Evolutionary conservation across 1,140 invertebrate species (phyloP), one percentile per base, ranked within the genome.

Genomic region (Cyrtorhinus lividipennis): DNA sequence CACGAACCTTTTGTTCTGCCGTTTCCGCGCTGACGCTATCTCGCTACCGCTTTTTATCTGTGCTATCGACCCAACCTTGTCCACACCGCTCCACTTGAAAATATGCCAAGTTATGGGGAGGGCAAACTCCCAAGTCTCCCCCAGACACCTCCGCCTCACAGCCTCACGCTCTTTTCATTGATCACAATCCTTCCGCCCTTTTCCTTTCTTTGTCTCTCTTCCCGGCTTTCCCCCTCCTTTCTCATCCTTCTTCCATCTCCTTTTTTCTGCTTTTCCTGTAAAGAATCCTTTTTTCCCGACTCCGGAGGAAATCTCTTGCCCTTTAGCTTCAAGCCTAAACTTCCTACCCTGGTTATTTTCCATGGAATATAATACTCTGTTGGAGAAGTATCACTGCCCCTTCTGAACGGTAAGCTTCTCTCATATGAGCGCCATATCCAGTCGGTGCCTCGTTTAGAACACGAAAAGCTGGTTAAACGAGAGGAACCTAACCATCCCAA

Each of bases 1-100:
- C 48, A 53, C 5, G 20, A 53, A 20, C 10, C 48, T 53, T 53
- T 53, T 53, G 48, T 53, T 53, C 48, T 53, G 48, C 48, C 18
- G 48, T 53, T 53, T 53, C 48, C 48, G 48, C 48, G 48, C 48
- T 53, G 48, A 53, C 48, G 48, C 48, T 53, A 53, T 53, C 48
- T 38, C 15, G 5, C 30, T 15, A 20, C 48, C 18, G 48, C 48
- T 53, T 53, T 53, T 53, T 53, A 53, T 53, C 48, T 53, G 12
- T 22, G 48, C 48, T 53, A 53, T 53, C 48, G 48, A 53, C 48
- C 48, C 48, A 22, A 53, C 10, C 48, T 53, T 53, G 48, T 53
- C 48, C 48, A 53, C 48, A 53, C 48, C 48, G 48, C 48, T 20
- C 48, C 48, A 53, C 48, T 53, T 53, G 48, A 53, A 53, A 53